Evolutionary conservation across 2,113 vertebrate genomes (phyloP).

Genomic region (Machaerirhynchus nigripectus): DNA sequence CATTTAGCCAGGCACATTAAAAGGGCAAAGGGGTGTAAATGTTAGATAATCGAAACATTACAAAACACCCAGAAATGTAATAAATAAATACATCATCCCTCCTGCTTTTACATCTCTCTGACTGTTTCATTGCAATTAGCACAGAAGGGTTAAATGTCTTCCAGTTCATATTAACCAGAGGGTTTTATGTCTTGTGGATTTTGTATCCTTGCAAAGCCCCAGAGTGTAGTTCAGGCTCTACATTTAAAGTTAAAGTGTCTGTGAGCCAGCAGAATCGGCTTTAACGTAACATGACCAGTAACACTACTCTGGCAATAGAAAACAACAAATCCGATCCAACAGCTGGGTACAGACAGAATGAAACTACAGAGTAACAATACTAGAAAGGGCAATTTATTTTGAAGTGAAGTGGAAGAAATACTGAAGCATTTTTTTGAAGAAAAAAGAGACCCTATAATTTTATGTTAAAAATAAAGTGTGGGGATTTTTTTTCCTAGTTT

Average conservation of each 20-base stretch:
- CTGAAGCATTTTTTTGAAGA: background rate
- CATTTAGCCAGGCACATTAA: conserved; percentile 46
- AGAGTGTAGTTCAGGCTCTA: conserved; percentile 62
- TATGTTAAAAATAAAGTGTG: background rate
- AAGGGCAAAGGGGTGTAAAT: conserved; percentile 45
- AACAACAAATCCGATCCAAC: conserved; percentile 26
- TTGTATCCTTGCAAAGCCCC: conserved; percentile 65
- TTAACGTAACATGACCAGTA: conserved; percentile 32
- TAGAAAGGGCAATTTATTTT: background rate
- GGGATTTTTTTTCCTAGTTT: background rate
- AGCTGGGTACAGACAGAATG: background rate
- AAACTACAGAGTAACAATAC: background rate
- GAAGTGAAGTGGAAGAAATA: background rate
- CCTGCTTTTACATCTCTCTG: background rate
- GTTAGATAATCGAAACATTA: conserved; percentile 33
- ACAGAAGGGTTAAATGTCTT: conserved; percentile 63
- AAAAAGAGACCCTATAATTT: background rate
- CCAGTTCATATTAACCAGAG: conserved; percentile 55
- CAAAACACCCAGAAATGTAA: conserved; percentile 55
- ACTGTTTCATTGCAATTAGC: conserved; percentile 61
- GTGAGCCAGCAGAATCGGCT: conserved; percentile 50
- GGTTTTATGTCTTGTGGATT: conserved; percentile 66
- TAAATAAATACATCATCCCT: conserved; percentile 35
- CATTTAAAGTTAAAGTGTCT: conserved; percentile 66
- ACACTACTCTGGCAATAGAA: conserved; percentile 10